Conservation (phyloP, 37 sponge, comb jelly and placozoan genomes). For the Bolinopsis microptera region DNA sequence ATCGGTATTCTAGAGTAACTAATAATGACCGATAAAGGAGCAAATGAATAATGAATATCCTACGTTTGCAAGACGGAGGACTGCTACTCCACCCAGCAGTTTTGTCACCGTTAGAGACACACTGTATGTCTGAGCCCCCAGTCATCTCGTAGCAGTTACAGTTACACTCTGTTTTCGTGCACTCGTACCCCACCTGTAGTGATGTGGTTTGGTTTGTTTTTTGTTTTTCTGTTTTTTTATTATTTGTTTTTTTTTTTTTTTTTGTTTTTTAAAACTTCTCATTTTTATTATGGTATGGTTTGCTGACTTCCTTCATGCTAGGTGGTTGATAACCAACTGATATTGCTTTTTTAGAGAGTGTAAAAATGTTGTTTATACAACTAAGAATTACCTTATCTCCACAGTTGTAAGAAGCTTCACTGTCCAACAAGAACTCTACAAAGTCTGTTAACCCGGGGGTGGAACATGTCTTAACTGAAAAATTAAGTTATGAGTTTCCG, state of each 20-base stretch:
- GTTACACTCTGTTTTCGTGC: neutral
- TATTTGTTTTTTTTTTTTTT: too few species aligned
- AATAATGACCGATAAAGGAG: too few species aligned
- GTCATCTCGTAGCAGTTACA: constrained; percentile 17
- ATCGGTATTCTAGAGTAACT: too few species aligned
- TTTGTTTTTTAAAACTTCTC: too few species aligned
- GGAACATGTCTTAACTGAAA: neutral
- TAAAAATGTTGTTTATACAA: too few species aligned
- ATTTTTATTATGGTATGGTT: too few species aligned
- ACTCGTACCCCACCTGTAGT: constrained; percentile 24
- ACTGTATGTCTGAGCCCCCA: neutral
- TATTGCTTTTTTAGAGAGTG: too few species aligned
- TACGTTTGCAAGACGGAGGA: neutral
- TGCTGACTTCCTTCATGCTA: too few species aligned
- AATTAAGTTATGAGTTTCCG: too few species aligned
- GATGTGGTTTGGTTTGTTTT: neutral
- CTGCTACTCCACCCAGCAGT: neutral
- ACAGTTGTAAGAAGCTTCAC: neutral
- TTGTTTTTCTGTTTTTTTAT: too few species aligned
- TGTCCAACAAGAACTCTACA: neutral
- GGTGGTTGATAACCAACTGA: too few species aligned
- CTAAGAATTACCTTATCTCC: constrained; percentile 40
- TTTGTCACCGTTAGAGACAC: neutral
- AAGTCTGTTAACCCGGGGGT: neutral
- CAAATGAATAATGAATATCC: too few species aligned